phyloP scores from a whole-genome alignment of 2,888 invertebrate genomes.

The Athalia cordata region DNA sequence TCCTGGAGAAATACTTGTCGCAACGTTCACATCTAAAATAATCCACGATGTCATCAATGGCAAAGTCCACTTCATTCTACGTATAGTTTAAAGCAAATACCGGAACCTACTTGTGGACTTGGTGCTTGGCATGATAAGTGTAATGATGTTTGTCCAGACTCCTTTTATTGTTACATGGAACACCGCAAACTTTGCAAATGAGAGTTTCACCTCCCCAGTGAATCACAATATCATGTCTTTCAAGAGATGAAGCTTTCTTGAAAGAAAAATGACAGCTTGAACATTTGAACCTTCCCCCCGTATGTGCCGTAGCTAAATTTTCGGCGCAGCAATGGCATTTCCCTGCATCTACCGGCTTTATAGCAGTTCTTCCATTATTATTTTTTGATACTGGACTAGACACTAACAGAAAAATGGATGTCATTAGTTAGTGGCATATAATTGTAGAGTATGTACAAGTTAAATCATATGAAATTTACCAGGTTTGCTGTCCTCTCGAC shows the following conservation, averaged over 20 bases:
- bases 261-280: constrained; percentile 83
- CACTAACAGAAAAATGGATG: background rate
- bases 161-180: constrained; percentile 79
- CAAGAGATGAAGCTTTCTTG: constrained; percentile 80
- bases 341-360: constrained; percentile 66
- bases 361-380: constrained; percentile 61
- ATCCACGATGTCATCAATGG: background rate
- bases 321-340: constrained; percentile 78
- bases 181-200: constrained; percentile 81
- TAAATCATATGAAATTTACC: constrained; percentile 23
- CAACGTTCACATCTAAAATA: constrained; percentile 72
- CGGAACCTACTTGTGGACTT: constrained; percentile 62
- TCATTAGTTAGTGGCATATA: background rate
- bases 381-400: constrained; percentile 51
- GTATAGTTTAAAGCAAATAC: too few species aligned
- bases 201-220: constrained; percentile 81
- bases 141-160: constrained; percentile 81
- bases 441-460: background rate
- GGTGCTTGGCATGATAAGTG: constrained; percentile 75
- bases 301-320: constrained; percentile 76
- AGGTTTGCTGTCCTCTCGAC: constrained; percentile 39
- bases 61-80: too few species aligned
- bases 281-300: constrained; percentile 77
- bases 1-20: constrained; percentile 75
- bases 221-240: constrained; percentile 81